A percentile compares a stretch with the other conserved stretches of the same genome.
phyloP scores from a whole-genome alignment of 2,888 invertebrate species.

The Chymomyza caudatula region DNA sequence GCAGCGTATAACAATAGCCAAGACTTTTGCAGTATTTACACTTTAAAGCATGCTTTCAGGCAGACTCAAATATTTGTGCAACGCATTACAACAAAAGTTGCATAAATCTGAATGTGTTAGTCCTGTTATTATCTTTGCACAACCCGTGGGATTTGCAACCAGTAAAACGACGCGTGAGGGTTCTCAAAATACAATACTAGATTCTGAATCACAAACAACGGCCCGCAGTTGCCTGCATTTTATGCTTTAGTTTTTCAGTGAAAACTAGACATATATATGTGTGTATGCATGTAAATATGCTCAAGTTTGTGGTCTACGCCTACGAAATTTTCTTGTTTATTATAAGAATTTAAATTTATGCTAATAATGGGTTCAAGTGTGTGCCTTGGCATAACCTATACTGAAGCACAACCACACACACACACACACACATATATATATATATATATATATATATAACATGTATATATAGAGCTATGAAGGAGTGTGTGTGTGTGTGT shows the following conservation, averaged over 20 bases:
- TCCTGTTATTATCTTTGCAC: constrained; percentile 50
- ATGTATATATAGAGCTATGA: too few relatives aligned
- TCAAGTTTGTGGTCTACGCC: constrained; percentile 19
- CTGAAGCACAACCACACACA: too few relatives aligned
- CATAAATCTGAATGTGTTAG: constrained; percentile 31
- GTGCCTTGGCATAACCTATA: neutral
- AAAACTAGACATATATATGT: neutral
- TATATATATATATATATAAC: too few relatives aligned
- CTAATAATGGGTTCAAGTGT: constrained; percentile 44
- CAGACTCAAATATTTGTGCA: constrained; percentile 49
- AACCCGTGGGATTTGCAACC: neutral
- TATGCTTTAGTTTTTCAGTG: constrained; percentile 21
- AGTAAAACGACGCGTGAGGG: neutral
- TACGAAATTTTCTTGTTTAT: constrained; percentile 52
- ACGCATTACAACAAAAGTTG: constrained; percentile 6
- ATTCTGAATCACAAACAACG: neutral
- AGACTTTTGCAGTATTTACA: constrained; percentile 18
- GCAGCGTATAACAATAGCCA: neutral
- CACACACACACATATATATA: neutral
- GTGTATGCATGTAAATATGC: constrained; percentile 18
- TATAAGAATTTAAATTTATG: constrained; percentile 65
- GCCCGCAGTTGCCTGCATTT: neutral
- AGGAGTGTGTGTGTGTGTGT: neutral
- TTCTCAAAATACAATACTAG: neutral
- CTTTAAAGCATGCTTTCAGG: constrained; percentile 18